Evolutionary conservation across 2,888 invertebrate genomes (phyloP), one percentile per base, ranked within the genome.

Genomic region (Lithophane leautieri): DNA sequence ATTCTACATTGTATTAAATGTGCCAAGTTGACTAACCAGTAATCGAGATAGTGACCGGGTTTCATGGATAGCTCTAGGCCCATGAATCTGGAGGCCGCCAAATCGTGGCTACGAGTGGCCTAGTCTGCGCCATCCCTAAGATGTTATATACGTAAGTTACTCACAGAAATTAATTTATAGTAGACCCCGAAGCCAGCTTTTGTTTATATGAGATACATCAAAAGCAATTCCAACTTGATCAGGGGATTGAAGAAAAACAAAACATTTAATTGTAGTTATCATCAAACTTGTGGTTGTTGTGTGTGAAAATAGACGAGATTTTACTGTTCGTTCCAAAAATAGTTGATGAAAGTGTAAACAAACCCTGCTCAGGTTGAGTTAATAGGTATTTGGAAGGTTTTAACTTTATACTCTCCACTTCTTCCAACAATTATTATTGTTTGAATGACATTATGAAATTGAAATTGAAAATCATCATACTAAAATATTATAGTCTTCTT

Each of bases 191-290:
- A 76, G 71, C 66, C 9, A 68, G 6, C 70, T 54, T 58, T 71
- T 84, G 71, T 81, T 81, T 84, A 40, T 22, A 50, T 42, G 60
- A 67, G n/a, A 65, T 16, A 81, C 81, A 75, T 84, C 81, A 84
- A 70, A 81, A 84, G 76, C 68, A 61, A 68, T 83, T 69, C 54
- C 25, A 69, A 70, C 44, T 28, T 47, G 44, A 61, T 60, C 60
- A 14, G 16, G 14, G 6, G 52, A 75, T 82, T 63, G 75, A 81
- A 81, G 16, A 52, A 58, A 81, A 81, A 81, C 84, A 80, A 56
- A 79, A 70, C 50, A 12, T 58, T 54, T 65, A 58, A 42, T 69
- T 60, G 50, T n/a, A 65, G 60, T 47, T 25, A 42, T 47, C 77
- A 76, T 63, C 47, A n/a, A 70, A 60, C 19, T 78, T 70, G 22